Evolutionary conservation across 2,888 invertebrate genomes (phyloP), one percentile per base, ranked within the genome.

Genomic region (Sinhomidia bicolor): DNA sequence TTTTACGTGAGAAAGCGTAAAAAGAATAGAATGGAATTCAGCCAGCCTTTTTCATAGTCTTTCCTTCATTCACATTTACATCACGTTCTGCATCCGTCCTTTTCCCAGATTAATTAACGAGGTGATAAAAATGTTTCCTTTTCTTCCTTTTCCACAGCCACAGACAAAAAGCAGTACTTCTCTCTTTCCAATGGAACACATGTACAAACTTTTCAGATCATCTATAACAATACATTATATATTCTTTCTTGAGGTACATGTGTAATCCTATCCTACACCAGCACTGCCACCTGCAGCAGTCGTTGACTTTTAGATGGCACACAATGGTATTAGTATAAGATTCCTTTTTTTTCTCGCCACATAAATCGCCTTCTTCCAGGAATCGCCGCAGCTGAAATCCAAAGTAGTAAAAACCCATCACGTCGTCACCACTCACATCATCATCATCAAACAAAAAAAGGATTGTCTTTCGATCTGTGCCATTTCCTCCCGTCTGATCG

Each of bases 71-170:
- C 1, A n/a, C n/a, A 17, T 36, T 71, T 44, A 23, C 71, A 36
- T 36, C 41, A 41, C 71, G 41, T 32, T 54, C 60, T 12, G 57
- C 83, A 68, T 71, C 83, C 57, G 36, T 41, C 60, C 74, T 60
- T 76, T 84, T 76, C 84, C 74, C 84, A 84, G 84, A 74, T 84
- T 84, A 84, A 84, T 84, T 84, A 84, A 74, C 57, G 14, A 84
- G 84, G 84, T 84, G 76, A 84, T 74, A 76, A 76, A 65, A 51
- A 12, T 9, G 47, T 65, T 17, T 51, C 29, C 41, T 12, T 51
- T 1, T 78, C 78, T 54, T 29, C 14, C 20, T 54, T 0, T 32
- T 26, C n/a, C n/a, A n/a, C 29, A 32, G 32, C 1, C 0, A 32
- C 6, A 65, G n/a, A 1, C 6, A 29, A 14, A 47, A 47, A 47